Conservation (phyloP, 2,113 vertebrate genomes). For the Oxygymnocypris stewartii region DNA sequence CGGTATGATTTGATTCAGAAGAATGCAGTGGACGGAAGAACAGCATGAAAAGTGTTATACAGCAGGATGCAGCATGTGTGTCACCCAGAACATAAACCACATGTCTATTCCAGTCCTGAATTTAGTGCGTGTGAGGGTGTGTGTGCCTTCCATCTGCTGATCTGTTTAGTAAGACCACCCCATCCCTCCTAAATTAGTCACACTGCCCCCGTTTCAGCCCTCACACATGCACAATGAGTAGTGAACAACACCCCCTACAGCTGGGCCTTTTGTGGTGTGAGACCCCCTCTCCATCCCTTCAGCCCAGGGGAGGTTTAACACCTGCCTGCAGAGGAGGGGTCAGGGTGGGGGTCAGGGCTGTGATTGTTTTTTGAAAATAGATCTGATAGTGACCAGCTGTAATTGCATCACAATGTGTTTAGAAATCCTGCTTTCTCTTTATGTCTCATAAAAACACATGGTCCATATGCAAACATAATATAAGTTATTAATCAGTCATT, state of each 20-base stretch:
- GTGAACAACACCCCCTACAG: slow-evolving; percentile 54
- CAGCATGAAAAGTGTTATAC: neutral
- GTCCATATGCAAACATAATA: neutral
- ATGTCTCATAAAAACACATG: neutral
- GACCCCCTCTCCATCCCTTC: slow-evolving; percentile 56
- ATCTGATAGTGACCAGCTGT: slow-evolving; percentile 41
- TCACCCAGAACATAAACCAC: slow-evolving; percentile 20
- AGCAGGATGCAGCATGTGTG: slow-evolving; percentile 1
- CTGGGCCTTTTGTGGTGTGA: slow-evolving; percentile 49
- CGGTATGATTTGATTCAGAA: neutral
- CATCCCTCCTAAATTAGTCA: slow-evolving; percentile 47
- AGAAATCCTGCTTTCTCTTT: neutral
- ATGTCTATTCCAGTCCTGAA: slow-evolving; percentile 10
- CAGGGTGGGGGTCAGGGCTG: slow-evolving; percentile 32
- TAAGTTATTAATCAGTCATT: neutral
- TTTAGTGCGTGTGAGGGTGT: slow-evolving; percentile 7
- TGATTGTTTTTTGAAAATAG: slow-evolving; percentile 26
- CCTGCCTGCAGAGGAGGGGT: slow-evolving; percentile 67
- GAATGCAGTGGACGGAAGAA: neutral
- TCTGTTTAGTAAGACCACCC: slow-evolving; percentile 39
- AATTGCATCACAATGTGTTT: slow-evolving; percentile 16
- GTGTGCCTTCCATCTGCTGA: slow-evolving; percentile 46
- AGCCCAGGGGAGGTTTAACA: slow-evolving; percentile 68
- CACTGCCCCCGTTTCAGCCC: slow-evolving; percentile 22
- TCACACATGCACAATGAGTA: slow-evolving; percentile 36